Evolutionary conservation across 2,888 invertebrate genomes (phyloP).

Genomic region (Urechis unicinctus): DNA sequence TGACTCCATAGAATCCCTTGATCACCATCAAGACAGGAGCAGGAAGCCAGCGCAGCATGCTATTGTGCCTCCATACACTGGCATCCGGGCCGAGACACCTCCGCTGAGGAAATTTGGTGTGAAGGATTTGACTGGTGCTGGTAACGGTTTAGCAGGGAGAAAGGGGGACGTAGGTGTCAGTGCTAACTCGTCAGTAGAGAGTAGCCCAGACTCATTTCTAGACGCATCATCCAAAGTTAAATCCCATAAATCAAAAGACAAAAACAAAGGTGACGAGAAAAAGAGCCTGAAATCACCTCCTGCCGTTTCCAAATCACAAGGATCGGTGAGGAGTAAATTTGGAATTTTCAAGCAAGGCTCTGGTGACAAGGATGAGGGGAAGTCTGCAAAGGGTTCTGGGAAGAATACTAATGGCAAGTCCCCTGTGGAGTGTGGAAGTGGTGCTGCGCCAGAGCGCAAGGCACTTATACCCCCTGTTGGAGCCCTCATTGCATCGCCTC

Average conservation of each 20-base stretch:
- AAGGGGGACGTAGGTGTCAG: background rate
- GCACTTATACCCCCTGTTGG: background rate
- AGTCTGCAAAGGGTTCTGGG: background rate
- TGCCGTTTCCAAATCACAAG: background rate
- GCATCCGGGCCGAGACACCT: background rate
- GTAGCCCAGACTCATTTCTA: constrained; percentile 8
- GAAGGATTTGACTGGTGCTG: no score
- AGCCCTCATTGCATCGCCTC: background rate
- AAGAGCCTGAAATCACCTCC: background rate
- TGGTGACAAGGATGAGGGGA: background rate
- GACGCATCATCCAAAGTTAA: constrained; percentile 5
- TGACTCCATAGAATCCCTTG: background rate
- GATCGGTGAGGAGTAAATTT: background rate
- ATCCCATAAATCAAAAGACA: constrained; percentile 1
- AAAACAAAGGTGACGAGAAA: background rate
- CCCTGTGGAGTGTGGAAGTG: background rate
- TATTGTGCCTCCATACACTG: background rate
- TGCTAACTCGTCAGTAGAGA: background rate
- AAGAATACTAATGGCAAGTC: background rate
- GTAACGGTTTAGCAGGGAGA: no score
- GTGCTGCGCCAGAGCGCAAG: no score
- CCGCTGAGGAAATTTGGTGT: background rate
- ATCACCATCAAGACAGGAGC: background rate
- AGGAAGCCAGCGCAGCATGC: background rate
- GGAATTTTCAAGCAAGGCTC: constrained; percentile 2